Evolutionary conservation across 2,797 vertebrate genomes (phyloP), one percentile per base, ranked within the genome.

Genomic region (Sarcoramphus papa): DNA sequence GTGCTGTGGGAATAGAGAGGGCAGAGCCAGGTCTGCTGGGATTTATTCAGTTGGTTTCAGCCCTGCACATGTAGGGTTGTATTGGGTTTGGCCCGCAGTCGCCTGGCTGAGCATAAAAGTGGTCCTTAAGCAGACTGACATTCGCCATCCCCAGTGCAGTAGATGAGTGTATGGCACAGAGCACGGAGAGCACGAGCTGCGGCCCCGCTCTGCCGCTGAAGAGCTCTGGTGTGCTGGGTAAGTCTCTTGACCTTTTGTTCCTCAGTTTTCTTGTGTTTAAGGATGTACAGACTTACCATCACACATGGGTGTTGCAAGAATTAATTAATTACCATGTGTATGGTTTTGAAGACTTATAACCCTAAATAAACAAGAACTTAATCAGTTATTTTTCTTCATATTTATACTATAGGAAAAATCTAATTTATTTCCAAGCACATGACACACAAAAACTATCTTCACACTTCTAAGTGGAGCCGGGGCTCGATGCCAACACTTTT

Each of bases 401-500:
- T 92, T 91, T 87, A 37, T 79, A 45, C 68, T 89, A 28, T 68
- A 76, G 89, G 81, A 93, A 88, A 93, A 92, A 92, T 69, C 76
- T 88, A 68, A 56, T 97, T 91, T 93, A 86, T 96, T 96, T 95
- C 89, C 57, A 90, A 91, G 89, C 43, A 2, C 65, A 40, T 59
- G 91, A 94, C 86, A 93, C 70, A 63, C 59, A 77, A 85, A 93
- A 96, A 90, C 81, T 81, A 90, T 91, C 81, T 96, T 96, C 92
- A 90, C 94, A 95, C 95, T 97, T 97, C 87, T 90, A 85, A 96
- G 85, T 84, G 85, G 89, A 96, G 75, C 87, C 75, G 69, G 85
- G 92, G 91, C 92, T 90, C 2, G 5, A 63, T 97, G 94, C 95
- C 92, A 96, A 63, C 59, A 68, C 22, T 88, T 92, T 92, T 96